Evolutionary conservation across 2,888 invertebrate species (phyloP).

Genomic region (Fragum sueziense): DNA sequence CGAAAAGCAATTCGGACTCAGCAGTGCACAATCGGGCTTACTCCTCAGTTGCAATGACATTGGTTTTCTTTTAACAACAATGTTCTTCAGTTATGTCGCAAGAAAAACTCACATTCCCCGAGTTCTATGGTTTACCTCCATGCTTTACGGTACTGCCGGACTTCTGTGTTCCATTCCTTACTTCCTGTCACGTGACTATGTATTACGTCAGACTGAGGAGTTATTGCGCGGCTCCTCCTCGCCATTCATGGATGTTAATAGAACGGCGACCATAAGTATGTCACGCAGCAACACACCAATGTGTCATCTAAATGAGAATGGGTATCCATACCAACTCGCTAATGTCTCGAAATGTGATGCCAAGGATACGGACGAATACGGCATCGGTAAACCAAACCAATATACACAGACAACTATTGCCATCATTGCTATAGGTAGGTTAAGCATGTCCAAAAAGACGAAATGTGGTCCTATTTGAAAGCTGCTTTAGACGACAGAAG

Average conservation of each 20-base stretch:
- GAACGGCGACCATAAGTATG: not conserved
- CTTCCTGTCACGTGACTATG: slow-evolving; percentile 51
- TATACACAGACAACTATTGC: slow-evolving; percentile 6
- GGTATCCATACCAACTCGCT: not conserved
- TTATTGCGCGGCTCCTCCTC: slow-evolving; percentile 13
- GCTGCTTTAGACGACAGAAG: not conserved
- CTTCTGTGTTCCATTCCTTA: slow-evolving; percentile 60
- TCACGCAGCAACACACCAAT: slow-evolving; percentile 9
- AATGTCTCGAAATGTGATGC: not conserved
- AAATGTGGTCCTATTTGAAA: too few relatives aligned
- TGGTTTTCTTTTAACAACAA: slow-evolving; percentile 66
- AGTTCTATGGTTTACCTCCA: slow-evolving; percentile 44
- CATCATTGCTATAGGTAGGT: slow-evolving; percentile 13
- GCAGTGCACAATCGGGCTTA: slow-evolving; percentile 71
- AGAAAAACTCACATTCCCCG: slow-evolving; percentile 63
- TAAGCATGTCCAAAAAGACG: too few relatives aligned
- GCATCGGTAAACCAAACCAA: slow-evolving; percentile 11
- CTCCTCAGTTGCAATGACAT: slow-evolving; percentile 74
- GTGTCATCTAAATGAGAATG: slow-evolving; percentile 6
- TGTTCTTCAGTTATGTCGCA: slow-evolving; percentile 63
- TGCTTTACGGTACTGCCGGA: slow-evolving; percentile 61
- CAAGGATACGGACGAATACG: slow-evolving; percentile 9
- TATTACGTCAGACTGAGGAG: slow-evolving; percentile 31
- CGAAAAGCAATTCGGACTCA: slow-evolving; percentile 71
- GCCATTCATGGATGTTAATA: not conserved